A percentile compares a stretch with the other conserved stretches of the same genome.
These are phyloP conservation scores for Chironomus striatipennis DNA, from an alignment of 1,140 invertebrate genomes.

Conservation along the genomic window DNA sequence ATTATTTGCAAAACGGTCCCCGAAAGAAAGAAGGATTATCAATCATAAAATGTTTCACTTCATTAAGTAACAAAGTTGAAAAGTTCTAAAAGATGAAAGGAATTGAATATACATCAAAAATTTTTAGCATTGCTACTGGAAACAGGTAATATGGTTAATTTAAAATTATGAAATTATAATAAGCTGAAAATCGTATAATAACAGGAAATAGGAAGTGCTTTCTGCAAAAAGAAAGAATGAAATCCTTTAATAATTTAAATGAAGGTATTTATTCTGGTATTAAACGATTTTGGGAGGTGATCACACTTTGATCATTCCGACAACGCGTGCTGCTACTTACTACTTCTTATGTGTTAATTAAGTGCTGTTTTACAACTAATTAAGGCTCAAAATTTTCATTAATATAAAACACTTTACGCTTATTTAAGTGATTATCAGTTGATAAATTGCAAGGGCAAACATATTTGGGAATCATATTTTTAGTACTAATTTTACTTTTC, in stretches of 20 bases:
- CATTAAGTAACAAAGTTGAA: conserved; percentile 1
- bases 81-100: background rate
- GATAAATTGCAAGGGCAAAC: background rate
- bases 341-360: too few relatives aligned
- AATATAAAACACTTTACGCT: background rate
- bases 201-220: conserved; percentile 17
- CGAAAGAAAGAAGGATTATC: background rate
- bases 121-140: background rate
- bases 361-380: too few relatives aligned
- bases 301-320: background rate
- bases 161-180: background rate
- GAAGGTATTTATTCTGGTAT: background rate
- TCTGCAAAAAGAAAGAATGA: background rate
- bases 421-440: background rate
- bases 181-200: conserved; percentile 10
- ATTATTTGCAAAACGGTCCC: background rate
- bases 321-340: background rate
- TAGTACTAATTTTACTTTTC: background rate
- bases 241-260: background rate
- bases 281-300: background rate
- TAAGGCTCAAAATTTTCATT: background rate
- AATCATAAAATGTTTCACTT: conserved; percentile 14
- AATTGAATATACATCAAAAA: conserved; percentile 7
- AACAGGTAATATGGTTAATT: conserved; percentile 17
- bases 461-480: background rate